These are phyloP conservation scores for Amblyraja radiata DNA, from an alignment of 2,797 vertebrate species.

Conservation along the genomic window DNA sequence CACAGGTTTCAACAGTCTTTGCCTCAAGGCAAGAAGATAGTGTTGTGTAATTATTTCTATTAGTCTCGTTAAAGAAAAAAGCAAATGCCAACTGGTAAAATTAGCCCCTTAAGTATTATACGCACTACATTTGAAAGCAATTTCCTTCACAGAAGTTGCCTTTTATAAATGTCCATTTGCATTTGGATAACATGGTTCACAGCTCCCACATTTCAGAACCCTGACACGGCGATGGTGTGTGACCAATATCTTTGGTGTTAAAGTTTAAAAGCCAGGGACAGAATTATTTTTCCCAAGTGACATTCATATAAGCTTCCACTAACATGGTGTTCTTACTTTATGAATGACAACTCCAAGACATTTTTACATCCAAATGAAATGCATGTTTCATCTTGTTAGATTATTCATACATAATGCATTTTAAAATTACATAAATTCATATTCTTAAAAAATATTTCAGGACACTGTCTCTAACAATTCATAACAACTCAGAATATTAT, in stretches of 20 bases:
- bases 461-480: slow-evolving; percentile 34
- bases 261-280: slow-evolving; percentile 18
- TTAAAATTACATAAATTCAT: slow-evolving; percentile 29
- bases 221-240: neutral
- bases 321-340: slow-evolving; percentile 20
- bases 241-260: neutral
- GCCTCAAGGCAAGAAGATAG: no score
- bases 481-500: slow-evolving; percentile 31
- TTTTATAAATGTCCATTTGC: neutral
- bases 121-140: neutral
- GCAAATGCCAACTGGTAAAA: no score
- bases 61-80: no score
- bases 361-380: slow-evolving; percentile 33
- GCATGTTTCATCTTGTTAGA: slow-evolving; percentile 35
- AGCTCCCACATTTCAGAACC: neutral
- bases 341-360: slow-evolving; percentile 22
- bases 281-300: slow-evolving; percentile 7
- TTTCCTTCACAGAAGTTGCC: neutral
- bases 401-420: slow-evolving; percentile 38
- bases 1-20: no score
- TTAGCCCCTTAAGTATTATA: no score
- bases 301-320: slow-evolving; percentile 6
- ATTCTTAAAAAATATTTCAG: slow-evolving; percentile 36
- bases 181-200: neutral
- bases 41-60: no score